A percentile compares a stretch with the other conserved stretches of the same genome.
Conservation (phyloP, 2,797 vertebrate species). For the Argyrosomus regius region DNA sequence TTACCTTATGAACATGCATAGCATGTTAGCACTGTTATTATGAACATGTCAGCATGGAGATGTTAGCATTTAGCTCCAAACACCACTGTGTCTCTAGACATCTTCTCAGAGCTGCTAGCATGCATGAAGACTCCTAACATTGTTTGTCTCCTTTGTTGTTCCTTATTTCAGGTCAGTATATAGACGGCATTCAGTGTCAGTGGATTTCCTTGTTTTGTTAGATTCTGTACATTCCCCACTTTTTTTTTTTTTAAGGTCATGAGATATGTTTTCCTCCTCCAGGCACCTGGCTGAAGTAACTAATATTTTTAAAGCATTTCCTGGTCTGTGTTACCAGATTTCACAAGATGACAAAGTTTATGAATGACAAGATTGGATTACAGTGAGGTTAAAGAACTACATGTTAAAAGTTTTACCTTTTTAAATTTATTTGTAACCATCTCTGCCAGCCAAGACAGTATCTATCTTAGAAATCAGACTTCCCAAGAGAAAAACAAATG, state of each 20-base stretch:
- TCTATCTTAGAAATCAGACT: background rate
- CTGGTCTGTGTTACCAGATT: too few species aligned
- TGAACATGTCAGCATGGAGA: background rate
- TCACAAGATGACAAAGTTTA: too few species aligned
- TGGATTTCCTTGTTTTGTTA: background rate
- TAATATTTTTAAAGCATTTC: too few species aligned
- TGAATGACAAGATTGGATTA: too few species aligned
- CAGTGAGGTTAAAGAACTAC: too few species aligned
- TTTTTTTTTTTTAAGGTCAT: too few species aligned
- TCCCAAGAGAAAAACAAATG: background rate
- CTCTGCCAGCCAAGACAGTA: background rate
- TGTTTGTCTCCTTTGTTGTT: background rate
- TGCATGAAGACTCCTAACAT: background rate
- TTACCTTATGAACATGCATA: too few species aligned
- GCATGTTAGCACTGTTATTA: background rate
- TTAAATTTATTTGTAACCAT: background rate
- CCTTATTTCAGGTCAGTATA: background rate
- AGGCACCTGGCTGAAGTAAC: too few species aligned
- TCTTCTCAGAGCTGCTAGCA: background rate
- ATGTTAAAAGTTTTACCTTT: too few species aligned
- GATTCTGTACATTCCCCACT: too few species aligned
- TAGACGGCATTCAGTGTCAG: too few species aligned
- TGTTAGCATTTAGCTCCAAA: background rate
- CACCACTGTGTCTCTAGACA: background rate
- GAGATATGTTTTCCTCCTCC: too few species aligned